Base-by-base conservation (phyloP, 2,888 invertebrate species). In the Cephus sareptanus region DNA sequence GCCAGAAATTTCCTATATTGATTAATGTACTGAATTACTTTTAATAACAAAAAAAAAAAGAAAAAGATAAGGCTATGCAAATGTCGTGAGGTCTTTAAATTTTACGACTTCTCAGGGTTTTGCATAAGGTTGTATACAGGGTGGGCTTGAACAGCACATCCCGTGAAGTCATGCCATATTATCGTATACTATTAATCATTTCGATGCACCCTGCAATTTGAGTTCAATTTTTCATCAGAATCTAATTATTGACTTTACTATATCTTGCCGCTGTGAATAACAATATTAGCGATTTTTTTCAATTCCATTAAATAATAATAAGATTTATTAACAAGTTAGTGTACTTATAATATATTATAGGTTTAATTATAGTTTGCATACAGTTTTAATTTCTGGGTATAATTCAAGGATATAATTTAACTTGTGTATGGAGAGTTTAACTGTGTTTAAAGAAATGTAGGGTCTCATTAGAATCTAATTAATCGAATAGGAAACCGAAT, bases 1-100 rank as follows among this genome's bases (percentile, higher is more conserved):
- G 87, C 87, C 87, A 87, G 85, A 86, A 82, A 83, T 81, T 83
- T 81, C 77, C 77, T 83, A 83, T 77, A 79, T 82, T 79, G 83
- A 34, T 71, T 80, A 82, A 79, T 85, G 82, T 86, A 86, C 79
- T 76, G 77, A 82, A 82, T 81, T 79, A 79, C 73, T 83, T 84
- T 84, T 84, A 85, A 85, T 77, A 33, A 80, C 82, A 81, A 71
- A 12, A 12, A 30, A 30, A 11, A 30, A 15, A 70, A 70, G 12
- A 15, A 56, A 23, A 56, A 23, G 23, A 56, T 23, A 23, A 56
- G 56, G 23, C 56, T 56, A 56, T 56, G 23, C 15, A 56, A 56
- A 23, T 56, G 56, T 56, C 56, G 56, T 56, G 56, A 56, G 9
- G 56, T 56, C 23, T 40, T 40, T 56, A 23, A 23, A 23, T 56